Evolutionary conservation across 2,888 invertebrate genomes (phyloP).

Genomic region (Parnassius glacialis): DNA sequence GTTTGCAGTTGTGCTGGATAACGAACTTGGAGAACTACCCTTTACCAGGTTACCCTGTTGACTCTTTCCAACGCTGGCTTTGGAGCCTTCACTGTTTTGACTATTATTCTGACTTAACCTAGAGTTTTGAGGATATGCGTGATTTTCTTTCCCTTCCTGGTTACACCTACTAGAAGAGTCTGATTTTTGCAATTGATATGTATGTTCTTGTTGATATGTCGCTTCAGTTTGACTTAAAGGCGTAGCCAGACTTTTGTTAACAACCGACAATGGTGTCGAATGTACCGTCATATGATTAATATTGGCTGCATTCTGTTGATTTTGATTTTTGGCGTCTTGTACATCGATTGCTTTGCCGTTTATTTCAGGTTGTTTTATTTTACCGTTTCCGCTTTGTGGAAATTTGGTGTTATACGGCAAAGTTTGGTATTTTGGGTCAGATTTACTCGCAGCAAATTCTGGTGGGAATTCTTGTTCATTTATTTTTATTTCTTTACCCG

Average conservation of each 20-base stretch:
- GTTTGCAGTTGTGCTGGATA: conserved; percentile 56
- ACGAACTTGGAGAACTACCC: conserved; percentile 60
- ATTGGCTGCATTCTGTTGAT: conserved; percentile 51
- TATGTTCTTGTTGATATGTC: conserved; percentile 76
- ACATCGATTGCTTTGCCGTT: conserved; percentile 61
- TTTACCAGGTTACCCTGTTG: conserved; percentile 53
- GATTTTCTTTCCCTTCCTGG: conserved; percentile 78
- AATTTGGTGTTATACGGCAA: conserved; percentile 94
- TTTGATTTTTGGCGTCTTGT: conserved; percentile 56
- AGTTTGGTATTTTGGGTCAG: conserved; percentile 95
- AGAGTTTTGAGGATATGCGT: conserved; percentile 76
- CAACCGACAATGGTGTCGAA: conserved; percentile 75
- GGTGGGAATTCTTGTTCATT: conserved; percentile 81
- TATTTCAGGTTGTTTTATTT: conserved; percentile 60
- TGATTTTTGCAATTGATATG: conserved; percentile 79
- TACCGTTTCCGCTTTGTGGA: conserved; percentile 80
- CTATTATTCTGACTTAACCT: conserved; percentile 68
- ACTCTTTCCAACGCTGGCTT: conserved; percentile 50
- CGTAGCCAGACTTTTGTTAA: conserved; percentile 84
- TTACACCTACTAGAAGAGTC: conserved; percentile 76
- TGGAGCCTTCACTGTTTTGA: conserved; percentile 64
- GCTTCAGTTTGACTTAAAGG: conserved; percentile 81
- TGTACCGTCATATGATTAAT: conserved; percentile 80
- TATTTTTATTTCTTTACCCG: conserved; percentile 71
- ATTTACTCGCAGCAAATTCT: conserved; percentile 89